Conservation (phyloP, 2,888 invertebrate genomes). For the Encarsia formosa region DNA sequence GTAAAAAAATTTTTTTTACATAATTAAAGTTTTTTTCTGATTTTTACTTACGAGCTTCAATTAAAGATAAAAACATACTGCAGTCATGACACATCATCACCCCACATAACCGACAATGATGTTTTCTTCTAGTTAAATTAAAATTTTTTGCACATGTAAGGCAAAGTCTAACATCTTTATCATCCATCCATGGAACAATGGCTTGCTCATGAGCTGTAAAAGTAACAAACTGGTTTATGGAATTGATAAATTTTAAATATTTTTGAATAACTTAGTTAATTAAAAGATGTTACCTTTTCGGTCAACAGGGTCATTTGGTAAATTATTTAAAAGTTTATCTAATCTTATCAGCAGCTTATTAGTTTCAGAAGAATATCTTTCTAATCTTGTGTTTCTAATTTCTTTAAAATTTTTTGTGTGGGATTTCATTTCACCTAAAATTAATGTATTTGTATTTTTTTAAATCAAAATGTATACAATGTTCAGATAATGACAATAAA, state of each 20-base stretch:
- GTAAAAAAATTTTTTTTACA: background rate
- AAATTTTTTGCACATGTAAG: conserved; percentile 88
- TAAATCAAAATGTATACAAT: background rate
- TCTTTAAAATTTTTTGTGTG: conserved; percentile 75
- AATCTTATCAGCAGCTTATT: conserved; percentile 92
- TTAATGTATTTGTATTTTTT: conserved; percentile 6
- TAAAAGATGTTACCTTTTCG: conserved; percentile 58
- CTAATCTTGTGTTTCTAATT: conserved; percentile 65
- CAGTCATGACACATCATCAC: conserved; percentile 90
- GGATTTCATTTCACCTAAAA: conserved; percentile 57
- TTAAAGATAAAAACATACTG: conserved; percentile 76
- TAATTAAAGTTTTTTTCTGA: background rate
- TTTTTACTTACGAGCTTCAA: conserved; percentile 67
- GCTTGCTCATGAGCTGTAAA: conserved; percentile 59
- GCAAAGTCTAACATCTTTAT: conserved; percentile 82
- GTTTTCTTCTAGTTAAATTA: conserved; percentile 81
- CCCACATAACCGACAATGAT: conserved; percentile 95
- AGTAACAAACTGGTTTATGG: conserved; percentile 1
- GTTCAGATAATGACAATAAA: background rate
- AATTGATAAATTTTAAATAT: background rate
- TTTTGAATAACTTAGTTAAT: background rate
- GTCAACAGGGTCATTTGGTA: conserved; percentile 68
- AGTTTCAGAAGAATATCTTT: conserved; percentile 88
- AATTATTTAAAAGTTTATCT: conserved; percentile 81
- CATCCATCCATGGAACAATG: conserved; percentile 89